phyloP scores from a whole-genome alignment of 1,140 invertebrate species.

The Caerostris darwini region DNA sequence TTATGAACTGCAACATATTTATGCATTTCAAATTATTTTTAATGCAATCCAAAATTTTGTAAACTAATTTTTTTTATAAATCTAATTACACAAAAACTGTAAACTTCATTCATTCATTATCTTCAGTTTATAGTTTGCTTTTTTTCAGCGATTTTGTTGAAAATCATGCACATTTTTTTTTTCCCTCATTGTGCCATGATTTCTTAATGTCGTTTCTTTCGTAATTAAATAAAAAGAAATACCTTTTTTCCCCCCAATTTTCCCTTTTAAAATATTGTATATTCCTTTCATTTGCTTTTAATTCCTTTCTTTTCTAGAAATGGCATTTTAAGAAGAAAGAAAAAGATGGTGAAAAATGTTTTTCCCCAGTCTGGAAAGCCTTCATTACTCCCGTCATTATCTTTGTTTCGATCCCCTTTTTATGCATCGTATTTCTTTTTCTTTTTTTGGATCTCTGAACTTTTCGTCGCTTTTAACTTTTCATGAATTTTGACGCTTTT shows the following conservation, averaged over 20 bases:
- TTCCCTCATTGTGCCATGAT: too few species aligned
- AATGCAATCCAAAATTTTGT: too few species aligned
- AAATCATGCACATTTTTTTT: too few species aligned
- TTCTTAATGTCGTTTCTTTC: not conserved
- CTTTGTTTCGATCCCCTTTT: constrained; percentile 7
- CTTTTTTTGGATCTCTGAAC: not conserved
- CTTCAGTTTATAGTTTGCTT: too few species aligned
- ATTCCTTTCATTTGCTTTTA: not conserved
- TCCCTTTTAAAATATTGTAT: not conserved
- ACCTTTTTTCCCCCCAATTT: not conserved
- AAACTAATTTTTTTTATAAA: too few species aligned
- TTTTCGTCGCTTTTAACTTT: constrained; percentile 16
- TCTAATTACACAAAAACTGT: too few species aligned
- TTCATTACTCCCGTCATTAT: not conserved
- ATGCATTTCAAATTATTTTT: too few species aligned
- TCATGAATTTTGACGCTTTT: constrained; percentile 27
- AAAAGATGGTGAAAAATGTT: not conserved
- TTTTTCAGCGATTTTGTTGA: too few species aligned
- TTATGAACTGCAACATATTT: too few species aligned
- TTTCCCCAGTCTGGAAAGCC: not conserved
- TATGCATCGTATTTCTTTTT: not conserved
- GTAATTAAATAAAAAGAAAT: constrained; percentile 18
- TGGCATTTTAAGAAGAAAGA: not conserved
- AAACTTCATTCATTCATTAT: too few species aligned
- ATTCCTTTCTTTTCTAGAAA: not conserved